phyloP scores from a whole-genome alignment of 2,113 vertebrate species.

The Chaetodon auriga region DNA sequence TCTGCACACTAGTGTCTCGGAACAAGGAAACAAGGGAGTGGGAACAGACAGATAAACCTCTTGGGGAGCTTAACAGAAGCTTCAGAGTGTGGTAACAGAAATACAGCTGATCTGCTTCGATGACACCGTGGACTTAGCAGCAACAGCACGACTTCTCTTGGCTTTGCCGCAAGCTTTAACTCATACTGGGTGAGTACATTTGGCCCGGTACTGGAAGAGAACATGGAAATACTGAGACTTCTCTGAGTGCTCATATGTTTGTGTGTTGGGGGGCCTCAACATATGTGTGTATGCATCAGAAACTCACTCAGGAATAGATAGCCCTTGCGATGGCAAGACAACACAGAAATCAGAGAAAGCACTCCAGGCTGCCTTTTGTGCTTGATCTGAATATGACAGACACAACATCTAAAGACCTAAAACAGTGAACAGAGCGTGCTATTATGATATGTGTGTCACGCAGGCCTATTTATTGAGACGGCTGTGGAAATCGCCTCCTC shows the following conservation, averaged over 20 bases:
- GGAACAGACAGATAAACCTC: conserved; percentile 34
- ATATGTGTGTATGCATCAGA: background rate
- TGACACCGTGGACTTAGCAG: conserved; percentile 20
- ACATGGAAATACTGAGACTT: conserved; percentile 72
- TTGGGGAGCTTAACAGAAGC: conserved; percentile 3
- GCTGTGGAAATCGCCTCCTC: conserved; percentile 59
- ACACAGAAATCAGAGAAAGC: background rate
- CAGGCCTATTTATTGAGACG: conserved; percentile 38
- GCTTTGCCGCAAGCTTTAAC: conserved; percentile 8
- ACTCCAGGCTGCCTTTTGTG: conserved; percentile 10
- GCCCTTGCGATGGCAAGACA: background rate
- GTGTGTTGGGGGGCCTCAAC: background rate
- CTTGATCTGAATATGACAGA: conserved; percentile 21
- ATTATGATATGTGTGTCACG: conserved; percentile 23
- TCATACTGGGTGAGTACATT: conserved; percentile 21
- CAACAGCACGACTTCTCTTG: background rate
- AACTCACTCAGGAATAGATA: background rate
- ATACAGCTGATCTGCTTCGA: background rate
- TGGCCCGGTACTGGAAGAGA: conserved; percentile 52
- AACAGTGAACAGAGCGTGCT: conserved; percentile 15
- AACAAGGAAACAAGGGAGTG: conserved; percentile 29
- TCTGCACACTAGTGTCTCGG: conserved; percentile 24
- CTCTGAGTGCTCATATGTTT: conserved; percentile 5
- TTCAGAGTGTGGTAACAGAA: conserved; percentile 9
- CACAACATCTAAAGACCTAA: background rate